phyloP scores from a whole-genome alignment of 30 jellyfish, hydroid and myxozoan genomes.

The Phacellophora camtschatica region DNA sequence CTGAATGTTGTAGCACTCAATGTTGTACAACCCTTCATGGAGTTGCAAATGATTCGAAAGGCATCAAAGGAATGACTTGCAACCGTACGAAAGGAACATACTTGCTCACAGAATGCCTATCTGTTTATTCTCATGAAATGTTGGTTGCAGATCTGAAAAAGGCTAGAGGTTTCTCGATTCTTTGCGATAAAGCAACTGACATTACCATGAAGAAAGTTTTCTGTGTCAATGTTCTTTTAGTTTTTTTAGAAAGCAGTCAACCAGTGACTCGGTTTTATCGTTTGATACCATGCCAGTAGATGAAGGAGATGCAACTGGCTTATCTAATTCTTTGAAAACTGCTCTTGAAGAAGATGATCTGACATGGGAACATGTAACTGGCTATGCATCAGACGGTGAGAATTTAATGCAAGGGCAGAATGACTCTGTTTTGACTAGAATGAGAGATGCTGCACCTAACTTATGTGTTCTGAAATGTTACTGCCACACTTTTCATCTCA shows the following conservation, averaged over 20 bases:
- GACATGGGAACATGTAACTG: slow-evolving; percentile 18
- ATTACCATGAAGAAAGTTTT: not conserved
- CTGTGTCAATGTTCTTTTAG: slow-evolving; percentile 13
- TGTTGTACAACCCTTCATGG: not conserved
- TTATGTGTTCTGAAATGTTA: slow-evolving; percentile 22
- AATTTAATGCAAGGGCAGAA: slow-evolving; percentile 33
- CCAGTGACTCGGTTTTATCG: slow-evolving; percentile 2
- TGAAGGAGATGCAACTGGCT: slow-evolving; percentile 30
- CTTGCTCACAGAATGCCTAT: not conserved
- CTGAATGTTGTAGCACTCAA: not conserved
- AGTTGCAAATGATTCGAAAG: no score
- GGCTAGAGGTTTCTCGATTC: not conserved
- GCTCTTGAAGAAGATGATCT: not conserved
- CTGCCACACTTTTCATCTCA: slow-evolving; percentile 49
- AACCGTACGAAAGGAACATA: not conserved
- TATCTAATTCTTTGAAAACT: not conserved
- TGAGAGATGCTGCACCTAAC: slow-evolving; percentile 14
- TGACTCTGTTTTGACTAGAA: slow-evolving; percentile 29
- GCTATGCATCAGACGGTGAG: slow-evolving; percentile 61
- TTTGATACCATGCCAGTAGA: not conserved
- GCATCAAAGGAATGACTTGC: slow-evolving; percentile 7
- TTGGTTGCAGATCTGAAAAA: not conserved
- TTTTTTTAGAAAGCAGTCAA: not conserved
- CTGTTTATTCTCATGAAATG: not conserved
- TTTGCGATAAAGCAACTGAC: not conserved